Evolutionary conservation across 2,888 invertebrate genomes (phyloP), one percentile per base, ranked within the genome.

Genomic region (Heteromurus nitidus): DNA sequence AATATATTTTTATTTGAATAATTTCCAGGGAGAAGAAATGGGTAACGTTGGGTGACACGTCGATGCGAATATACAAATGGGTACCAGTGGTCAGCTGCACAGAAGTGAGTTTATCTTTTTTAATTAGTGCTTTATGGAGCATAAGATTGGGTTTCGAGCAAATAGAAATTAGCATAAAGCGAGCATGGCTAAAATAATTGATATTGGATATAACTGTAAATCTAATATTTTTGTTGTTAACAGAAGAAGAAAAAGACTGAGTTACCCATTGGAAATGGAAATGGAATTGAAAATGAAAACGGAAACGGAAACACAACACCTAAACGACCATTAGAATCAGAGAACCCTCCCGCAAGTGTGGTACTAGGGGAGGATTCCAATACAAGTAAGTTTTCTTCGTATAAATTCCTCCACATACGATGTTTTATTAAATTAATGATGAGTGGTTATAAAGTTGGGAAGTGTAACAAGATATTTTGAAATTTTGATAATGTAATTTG

Each of bases 1-100:
- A n/a, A n/a, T n/a, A n/a, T n/a, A n/a, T n/a, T n/a, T n/a, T 77
- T 79, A 28, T 84, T 75, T 53, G 22, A 3, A 42, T 42, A 67
- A 86, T 75, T 90, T 90, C 60, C 88, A 97, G 97, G 99, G 98
- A 99, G 89, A 99, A 99, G 90, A 98, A 97, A 92, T 98, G 99
- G 98, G 98, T 99, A 0, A 97, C 98, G 0, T 96, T 98, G 88
- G 97, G 97, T 72, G 98, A 98, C 90, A 99, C 99, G 0, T 96
- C 97, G 0, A 98, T 99, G 96, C 96, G 96, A 91, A 97, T 99
- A 87, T 98, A 95, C 89, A 99, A 99, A 92, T 99, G 99, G 99
- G 98, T 99, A 55, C 99, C 99, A 1, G 94, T 95, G 0, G 84
- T 86, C 0, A 68, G 84, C 18, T 65, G 42, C 20, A 69, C 75